phyloP scores from a whole-genome alignment of 1,140 invertebrate species.

The Lethrus apterus region DNA sequence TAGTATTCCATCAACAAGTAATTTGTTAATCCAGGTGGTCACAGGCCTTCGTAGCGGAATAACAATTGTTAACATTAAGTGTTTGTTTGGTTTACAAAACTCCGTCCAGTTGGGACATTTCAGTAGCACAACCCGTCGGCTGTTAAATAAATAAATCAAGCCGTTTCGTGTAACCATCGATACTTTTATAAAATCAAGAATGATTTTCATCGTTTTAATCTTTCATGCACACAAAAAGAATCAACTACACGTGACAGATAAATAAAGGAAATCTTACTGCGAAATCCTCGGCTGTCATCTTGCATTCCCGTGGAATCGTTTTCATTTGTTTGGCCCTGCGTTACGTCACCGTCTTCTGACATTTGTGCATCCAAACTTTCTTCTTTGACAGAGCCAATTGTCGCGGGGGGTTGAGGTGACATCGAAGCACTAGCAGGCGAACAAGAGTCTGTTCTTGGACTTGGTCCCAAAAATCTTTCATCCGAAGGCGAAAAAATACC shows the following conservation, averaged over 20 bases:
- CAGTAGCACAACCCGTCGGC: slow-evolving; percentile 6
- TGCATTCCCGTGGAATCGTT: slow-evolving; percentile 45
- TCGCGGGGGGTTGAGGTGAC: slow-evolving; percentile 38
- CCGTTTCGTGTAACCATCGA: slow-evolving; percentile 1
- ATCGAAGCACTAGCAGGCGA: slow-evolving; percentile 44
- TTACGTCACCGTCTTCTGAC: slow-evolving; percentile 45
- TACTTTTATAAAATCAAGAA: slow-evolving; percentile 14
- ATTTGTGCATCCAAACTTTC: slow-evolving; percentile 42
- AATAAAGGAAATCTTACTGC: too few relatives aligned
- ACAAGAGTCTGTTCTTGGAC: slow-evolving; percentile 42
- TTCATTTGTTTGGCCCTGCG: slow-evolving; percentile 39
- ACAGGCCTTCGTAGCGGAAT: slow-evolving; percentile 25
- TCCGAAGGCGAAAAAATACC: slow-evolving; percentile 38
- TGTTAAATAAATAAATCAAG: slow-evolving; percentile 12
- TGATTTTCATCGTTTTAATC: too few relatives aligned
- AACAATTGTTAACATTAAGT: slow-evolving; percentile 27
- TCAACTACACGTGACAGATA: too few relatives aligned
- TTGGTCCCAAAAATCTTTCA: slow-evolving; percentile 38
- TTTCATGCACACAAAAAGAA: too few relatives aligned
- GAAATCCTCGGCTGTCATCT: slow-evolving; percentile 44
- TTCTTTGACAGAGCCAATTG: slow-evolving; percentile 34
- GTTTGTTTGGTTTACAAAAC: slow-evolving; percentile 25
- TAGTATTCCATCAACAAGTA: slow-evolving; percentile 9
- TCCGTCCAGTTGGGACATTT: slow-evolving; percentile 22
- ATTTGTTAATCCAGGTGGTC: slow-evolving; percentile 22